A percentile compares a stretch with the other conserved stretches of the same genome.
Conservation (phyloP, 2,797 vertebrate genomes). For the Delichon dasypus region DNA sequence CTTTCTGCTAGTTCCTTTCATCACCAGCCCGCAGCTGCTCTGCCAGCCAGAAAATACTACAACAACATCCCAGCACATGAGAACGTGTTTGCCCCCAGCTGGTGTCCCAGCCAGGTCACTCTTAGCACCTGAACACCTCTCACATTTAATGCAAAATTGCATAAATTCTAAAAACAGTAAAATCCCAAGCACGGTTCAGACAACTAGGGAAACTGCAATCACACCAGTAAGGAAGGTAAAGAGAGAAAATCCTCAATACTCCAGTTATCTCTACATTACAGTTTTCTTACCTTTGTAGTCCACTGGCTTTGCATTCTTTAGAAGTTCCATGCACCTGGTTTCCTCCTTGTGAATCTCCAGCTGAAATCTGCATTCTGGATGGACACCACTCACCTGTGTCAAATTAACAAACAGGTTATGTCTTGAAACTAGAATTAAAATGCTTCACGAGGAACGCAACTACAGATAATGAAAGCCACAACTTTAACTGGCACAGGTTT, state of each 20-base stretch:
- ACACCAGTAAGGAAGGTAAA: neutral
- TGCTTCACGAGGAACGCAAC: neutral
- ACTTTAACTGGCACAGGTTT: neutral
- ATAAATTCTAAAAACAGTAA: neutral
- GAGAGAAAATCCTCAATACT: neutral
- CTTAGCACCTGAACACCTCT: neutral
- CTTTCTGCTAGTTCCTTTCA: neutral
- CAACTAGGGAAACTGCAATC: neutral
- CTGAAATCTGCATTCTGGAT: constrained; percentile 77
- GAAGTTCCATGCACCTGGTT: constrained; percentile 68
- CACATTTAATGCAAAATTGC: neutral
- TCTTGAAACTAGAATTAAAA: neutral
- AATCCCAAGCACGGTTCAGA: neutral
- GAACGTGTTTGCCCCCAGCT: neutral
- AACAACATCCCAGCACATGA: neutral
- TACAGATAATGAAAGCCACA: neutral
- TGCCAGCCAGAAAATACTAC: neutral
- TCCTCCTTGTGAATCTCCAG: constrained; percentile 79
- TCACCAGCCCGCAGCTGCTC: neutral
- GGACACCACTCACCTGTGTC: constrained; percentile 74
- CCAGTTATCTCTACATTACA: neutral
- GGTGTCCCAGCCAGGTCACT: neutral
- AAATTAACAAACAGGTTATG: neutral
- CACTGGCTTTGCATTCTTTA: constrained; percentile 55
- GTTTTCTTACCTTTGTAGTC: constrained; percentile 67